Percentiles rank a stretch among this genome's conserved stretches.
These are phyloP conservation scores for Sterna hirundo DNA, from an alignment of 2,113 vertebrate genomes.

Conservation along the genomic window DNA sequence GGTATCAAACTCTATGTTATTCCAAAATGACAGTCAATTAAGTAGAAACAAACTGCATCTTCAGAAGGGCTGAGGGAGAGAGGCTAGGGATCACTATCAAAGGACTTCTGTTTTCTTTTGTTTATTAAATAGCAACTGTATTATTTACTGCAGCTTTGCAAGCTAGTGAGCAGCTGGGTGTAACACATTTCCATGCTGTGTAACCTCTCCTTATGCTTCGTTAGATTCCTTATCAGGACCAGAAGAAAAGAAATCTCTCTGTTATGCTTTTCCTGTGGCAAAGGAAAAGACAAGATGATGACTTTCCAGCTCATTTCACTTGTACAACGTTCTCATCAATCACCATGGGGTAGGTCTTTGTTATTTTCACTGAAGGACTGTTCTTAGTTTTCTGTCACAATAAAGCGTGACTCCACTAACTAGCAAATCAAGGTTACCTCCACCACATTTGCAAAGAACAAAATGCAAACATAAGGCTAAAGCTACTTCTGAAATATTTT, in stretches of 20 bases:
- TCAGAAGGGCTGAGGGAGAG: conserved; percentile 40
- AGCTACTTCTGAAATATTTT: conserved; percentile 24
- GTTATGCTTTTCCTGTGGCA: conserved; percentile 79
- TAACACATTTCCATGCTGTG: conserved; percentile 72
- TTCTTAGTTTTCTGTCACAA: conserved; percentile 65
- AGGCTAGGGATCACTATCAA: conserved; percentile 58
- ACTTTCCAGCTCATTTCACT: conserved; percentile 94
- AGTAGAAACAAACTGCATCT: conserved; percentile 48
- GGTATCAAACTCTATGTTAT: conserved; percentile 1
- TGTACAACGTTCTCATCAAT: conserved; percentile 87
- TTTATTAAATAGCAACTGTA: conserved; percentile 65
- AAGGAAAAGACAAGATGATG: conserved; percentile 85
- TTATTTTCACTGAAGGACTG: conserved; percentile 62
- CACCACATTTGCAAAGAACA: conserved; percentile 7
- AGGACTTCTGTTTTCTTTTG: conserved; percentile 63
- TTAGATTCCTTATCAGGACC: conserved; percentile 84
- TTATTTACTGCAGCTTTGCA: conserved; percentile 67
- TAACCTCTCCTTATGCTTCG: conserved; percentile 89
- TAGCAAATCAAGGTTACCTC: conserved; percentile 29
- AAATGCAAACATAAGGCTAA: conserved; percentile 28
- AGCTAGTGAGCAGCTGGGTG: conserved; percentile 65
- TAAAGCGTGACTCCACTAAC: conserved; percentile 37
- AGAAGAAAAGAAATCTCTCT: conserved; percentile 82
- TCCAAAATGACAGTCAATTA: conserved; percentile 35
- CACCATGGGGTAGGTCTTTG: conserved; percentile 84